Evolutionary conservation across 2,888 invertebrate species (phyloP).

Genomic region (Rugalucina vietnamica): DNA sequence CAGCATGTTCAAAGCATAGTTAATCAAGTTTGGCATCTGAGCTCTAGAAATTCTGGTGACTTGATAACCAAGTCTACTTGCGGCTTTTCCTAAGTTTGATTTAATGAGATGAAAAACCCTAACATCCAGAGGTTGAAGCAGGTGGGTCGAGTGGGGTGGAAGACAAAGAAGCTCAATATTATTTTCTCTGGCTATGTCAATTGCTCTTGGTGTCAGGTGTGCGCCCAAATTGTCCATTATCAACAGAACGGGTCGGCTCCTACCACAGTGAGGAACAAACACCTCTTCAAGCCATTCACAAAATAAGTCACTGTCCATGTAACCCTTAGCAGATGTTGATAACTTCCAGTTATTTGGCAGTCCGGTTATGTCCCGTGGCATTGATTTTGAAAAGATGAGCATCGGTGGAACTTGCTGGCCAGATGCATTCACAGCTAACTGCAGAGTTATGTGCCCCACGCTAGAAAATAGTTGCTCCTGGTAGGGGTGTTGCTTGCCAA

Average conservation of each 20-base stretch:
- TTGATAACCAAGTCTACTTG: constrained; percentile 18
- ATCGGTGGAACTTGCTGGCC: constrained; percentile 17
- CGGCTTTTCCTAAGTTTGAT: neutral
- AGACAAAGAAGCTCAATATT: constrained; percentile 9
- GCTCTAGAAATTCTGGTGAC: neutral
- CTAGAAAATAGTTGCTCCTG: neutral
- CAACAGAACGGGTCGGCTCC: constrained; percentile 16
- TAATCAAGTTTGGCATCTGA: neutral
- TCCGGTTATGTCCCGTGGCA: neutral
- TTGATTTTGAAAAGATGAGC: constrained; percentile 15
- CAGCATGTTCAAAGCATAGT: neutral
- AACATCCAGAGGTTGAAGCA: constrained; percentile 21
- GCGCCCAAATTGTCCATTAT: constrained; percentile 36
- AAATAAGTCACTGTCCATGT: constrained; percentile 23
- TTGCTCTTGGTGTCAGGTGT: neutral
- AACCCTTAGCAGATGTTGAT: neutral
- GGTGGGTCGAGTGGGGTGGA: constrained; percentile 15
- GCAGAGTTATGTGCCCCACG: constrained; percentile 10
- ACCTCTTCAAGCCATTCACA: neutral
- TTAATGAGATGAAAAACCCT: constrained; percentile 17
- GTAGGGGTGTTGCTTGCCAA: constrained; percentile 2
- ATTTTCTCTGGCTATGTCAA: constrained; percentile 3
- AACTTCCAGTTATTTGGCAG: constrained; percentile 1
- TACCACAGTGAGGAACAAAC: constrained; percentile 22
- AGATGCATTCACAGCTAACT: constrained; percentile 13